Percentiles rank a stretch among this genome's conserved stretches.
phyloP scores from a whole-genome alignment of 2,888 invertebrate species.

The Cylindroiulus punctatus region DNA sequence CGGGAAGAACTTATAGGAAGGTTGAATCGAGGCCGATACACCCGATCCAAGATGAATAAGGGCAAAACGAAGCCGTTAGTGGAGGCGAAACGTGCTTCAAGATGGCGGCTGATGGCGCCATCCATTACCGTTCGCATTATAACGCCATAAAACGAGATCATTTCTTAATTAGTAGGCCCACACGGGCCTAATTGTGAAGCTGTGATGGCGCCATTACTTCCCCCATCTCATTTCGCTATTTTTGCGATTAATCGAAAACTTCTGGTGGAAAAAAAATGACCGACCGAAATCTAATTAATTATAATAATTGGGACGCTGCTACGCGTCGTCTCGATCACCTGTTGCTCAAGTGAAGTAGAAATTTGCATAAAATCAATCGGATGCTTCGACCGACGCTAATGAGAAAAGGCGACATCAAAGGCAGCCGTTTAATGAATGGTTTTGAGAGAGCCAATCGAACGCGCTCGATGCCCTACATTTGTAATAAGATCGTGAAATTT shows the following conservation, averaged over 20 bases:
- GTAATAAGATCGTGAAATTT: too few species aligned
- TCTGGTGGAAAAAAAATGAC: background rate
- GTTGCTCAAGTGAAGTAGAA: background rate
- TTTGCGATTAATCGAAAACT: background rate
- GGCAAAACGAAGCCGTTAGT: too few species aligned
- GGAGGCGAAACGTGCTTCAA: too few species aligned
- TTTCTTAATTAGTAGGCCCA: background rate
- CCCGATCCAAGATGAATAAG: too few species aligned
- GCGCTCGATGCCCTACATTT: too few species aligned
- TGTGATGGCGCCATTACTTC: background rate
- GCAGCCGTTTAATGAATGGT: background rate
- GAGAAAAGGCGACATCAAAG: background rate
- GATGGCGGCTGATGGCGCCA: background rate
- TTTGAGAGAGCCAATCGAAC: too few species aligned
- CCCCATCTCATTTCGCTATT: background rate
- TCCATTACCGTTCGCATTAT: background rate
- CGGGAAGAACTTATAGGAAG: too few species aligned
- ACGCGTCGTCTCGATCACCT: background rate
- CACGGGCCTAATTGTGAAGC: background rate
- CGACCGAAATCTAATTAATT: background rate
- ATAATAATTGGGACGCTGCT: background rate
- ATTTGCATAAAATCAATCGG: slow-evolving; percentile 5
- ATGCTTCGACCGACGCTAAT: background rate
- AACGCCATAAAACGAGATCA: background rate
- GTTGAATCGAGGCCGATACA: too few species aligned